phyloP scores from a whole-genome alignment of 92 coral and sea anemone species.

The Epizoanthus scotinus region DNA sequence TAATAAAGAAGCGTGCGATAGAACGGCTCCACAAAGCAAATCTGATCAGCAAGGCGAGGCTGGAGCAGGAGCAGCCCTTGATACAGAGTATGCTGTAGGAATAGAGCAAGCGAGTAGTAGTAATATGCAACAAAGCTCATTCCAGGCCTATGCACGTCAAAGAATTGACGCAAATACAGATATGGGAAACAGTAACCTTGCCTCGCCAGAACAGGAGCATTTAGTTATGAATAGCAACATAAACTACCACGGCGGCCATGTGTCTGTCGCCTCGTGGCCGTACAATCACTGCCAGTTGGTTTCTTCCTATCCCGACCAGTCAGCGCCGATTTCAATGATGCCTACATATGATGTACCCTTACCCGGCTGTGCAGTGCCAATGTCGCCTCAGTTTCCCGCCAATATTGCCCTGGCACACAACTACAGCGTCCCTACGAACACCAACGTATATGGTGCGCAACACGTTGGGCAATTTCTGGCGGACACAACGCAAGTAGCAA shows the following conservation, averaged over 20 bases:
- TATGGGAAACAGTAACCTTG: background rate
- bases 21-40: background rate
- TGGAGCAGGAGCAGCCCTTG: background rate
- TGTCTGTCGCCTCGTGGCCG: background rate
- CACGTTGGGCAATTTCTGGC: background rate
- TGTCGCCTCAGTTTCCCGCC: slow-evolving; percentile 10
- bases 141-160: background rate
- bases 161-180: background rate
- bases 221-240: background rate
- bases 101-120: background rate
- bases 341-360: slow-evolving; percentile 2
- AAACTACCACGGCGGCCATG: background rate
- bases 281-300: slow-evolving; percentile 2
- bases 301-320: background rate
- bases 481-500: no score
- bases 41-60: background rate
- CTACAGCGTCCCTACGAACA: background rate
- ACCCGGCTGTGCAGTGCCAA: slow-evolving; percentile 6
- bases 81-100: background rate
- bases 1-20: background rate
- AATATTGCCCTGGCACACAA: background rate
- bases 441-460: slow-evolving; percentile 9
- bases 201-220: background rate
- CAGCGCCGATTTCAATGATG: background rate
- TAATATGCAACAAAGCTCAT: background rate